Percentiles rank a stretch among this genome's conserved stretches.
phyloP scores from a whole-genome alignment of 2,113 vertebrate genomes.

The Pontoporia blainvillei region DNA sequence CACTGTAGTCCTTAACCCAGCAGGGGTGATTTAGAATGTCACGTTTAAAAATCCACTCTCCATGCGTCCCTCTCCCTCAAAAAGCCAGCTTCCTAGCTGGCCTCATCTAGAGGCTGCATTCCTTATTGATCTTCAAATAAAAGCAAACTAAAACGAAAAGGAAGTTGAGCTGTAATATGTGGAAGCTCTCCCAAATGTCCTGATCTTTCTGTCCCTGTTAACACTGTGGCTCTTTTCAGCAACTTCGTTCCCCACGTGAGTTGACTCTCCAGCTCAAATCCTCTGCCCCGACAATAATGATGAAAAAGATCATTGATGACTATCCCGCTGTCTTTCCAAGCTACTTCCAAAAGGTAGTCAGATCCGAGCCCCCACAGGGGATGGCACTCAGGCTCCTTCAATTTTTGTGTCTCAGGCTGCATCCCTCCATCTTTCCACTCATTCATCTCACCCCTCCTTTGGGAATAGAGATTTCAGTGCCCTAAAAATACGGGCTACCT shows the following conservation, averaged over 20 bases:
- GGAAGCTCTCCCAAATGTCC: background rate
- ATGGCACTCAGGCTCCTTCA: background rate
- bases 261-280: background rate
- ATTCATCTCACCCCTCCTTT: background rate
- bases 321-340: background rate
- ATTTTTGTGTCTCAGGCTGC: background rate
- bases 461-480: background rate
- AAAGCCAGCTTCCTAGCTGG: background rate
- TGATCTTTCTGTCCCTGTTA: background rate
- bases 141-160: constrained; percentile 3
- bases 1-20: background rate
- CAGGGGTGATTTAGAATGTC: background rate
- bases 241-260: background rate
- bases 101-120: background rate
- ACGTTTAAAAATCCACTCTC: constrained; percentile 5
- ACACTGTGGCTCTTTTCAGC: accelerated
- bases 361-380: background rate
- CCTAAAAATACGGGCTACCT: background rate
- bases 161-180: background rate
- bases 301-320: background rate
- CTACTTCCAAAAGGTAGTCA: background rate
- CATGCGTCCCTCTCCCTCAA: accelerated
- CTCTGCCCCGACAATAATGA: background rate
- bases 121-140: background rate
- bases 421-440: background rate